These are phyloP conservation scores for Porphyrio hochstetteri DNA, from an alignment of 2,113 vertebrate genomes.

Conservation along the genomic window DNA sequence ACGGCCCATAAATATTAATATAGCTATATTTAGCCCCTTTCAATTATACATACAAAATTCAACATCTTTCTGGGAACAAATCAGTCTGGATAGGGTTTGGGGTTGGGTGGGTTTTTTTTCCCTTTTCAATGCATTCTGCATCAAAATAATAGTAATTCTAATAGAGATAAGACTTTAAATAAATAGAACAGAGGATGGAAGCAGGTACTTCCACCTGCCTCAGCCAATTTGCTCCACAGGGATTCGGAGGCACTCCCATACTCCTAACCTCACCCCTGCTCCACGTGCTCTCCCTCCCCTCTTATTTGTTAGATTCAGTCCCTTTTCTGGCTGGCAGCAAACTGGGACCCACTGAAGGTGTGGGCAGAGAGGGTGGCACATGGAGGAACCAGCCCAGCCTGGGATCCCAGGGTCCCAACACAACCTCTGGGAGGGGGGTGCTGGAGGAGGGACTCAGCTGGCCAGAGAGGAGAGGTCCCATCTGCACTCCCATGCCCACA, in stretches of 20 bases:
- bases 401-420: neutral
- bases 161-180: neutral
- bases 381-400: neutral
- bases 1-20: slow-evolving; percentile 69
- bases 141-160: slow-evolving; percentile 24
- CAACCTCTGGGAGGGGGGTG: neutral
- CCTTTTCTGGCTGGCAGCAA: neutral
- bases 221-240: neutral
- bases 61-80: slow-evolving; percentile 61
- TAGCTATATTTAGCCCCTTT: slow-evolving; percentile 65
- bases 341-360: neutral
- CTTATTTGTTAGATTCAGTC: neutral
- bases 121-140: slow-evolving; percentile 1
- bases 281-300: neutral
- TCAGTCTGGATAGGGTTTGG: slow-evolving; percentile 11
- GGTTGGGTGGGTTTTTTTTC: neutral
- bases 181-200: neutral
- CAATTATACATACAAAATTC: slow-evolving; percentile 66
- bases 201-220: neutral
- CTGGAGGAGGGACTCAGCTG: neutral
- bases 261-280: neutral
- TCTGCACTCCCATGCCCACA: neutral
- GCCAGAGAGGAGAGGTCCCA: neutral
- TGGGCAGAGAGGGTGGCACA: neutral
- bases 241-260: neutral